Conservation (phyloP, 2,888 invertebrate species). For the Plagiodera versicolora region DNA sequence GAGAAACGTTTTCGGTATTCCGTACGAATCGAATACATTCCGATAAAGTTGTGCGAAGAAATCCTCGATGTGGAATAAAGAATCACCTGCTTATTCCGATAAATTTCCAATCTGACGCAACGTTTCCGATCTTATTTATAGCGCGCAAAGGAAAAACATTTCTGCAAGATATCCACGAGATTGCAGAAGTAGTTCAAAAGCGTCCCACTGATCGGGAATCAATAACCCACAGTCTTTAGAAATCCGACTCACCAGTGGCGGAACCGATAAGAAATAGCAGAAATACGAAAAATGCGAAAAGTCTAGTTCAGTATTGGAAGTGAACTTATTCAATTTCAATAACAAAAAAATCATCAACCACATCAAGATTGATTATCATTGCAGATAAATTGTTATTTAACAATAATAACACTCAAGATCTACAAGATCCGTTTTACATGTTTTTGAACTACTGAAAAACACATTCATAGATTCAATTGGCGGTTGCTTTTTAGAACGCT, state of each 20-base stretch:
- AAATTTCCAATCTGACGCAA: constrained; percentile 27
- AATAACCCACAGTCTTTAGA: constrained; percentile 47
- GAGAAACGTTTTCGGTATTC: too few species aligned
- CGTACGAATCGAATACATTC: not conserved
- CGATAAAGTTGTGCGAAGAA: constrained; percentile 2
- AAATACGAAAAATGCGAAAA: not conserved
- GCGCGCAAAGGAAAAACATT: constrained; percentile 22
- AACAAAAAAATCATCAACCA: too few species aligned
- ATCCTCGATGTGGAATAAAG: constrained; percentile 11
- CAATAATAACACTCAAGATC: too few species aligned
- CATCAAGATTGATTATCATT: too few species aligned
- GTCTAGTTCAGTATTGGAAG: too few species aligned
- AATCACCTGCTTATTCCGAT: constrained; percentile 28
- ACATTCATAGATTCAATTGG: too few species aligned
- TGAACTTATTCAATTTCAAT: too few species aligned
- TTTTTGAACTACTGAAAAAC: too few species aligned
- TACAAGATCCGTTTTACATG: too few species aligned
- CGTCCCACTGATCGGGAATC: constrained; percentile 43
- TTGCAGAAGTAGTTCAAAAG: constrained; percentile 39
- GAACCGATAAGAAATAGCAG: not conserved
- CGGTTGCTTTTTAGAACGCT: too few species aligned
- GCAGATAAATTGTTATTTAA: too few species aligned
- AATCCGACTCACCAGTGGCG: constrained; percentile 38
- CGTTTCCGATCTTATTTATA: constrained; percentile 26
- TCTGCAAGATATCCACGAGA: constrained; percentile 25